These are phyloP conservation scores for Psammodynastes pulverulentus DNA, from an alignment of 2,113 vertebrate genomes.

Conservation along the genomic window DNA sequence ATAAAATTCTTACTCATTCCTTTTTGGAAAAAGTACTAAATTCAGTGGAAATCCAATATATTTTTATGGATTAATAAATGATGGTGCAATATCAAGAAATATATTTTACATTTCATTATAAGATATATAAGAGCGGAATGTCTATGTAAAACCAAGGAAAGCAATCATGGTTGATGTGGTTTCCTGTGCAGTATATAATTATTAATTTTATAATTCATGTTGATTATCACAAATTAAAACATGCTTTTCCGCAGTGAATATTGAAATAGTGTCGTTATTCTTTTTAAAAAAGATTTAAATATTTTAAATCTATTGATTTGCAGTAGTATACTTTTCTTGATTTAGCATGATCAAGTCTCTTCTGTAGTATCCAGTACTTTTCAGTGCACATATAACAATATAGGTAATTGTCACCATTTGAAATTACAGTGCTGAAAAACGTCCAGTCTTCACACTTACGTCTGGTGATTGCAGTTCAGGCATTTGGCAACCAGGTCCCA, in stretches of 20 bases:
- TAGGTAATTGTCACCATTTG: too few relatives aligned
- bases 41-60: conserved; percentile 53
- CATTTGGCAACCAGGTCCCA: too few relatives aligned
- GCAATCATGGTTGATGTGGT: conserved; percentile 38
- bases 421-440: too few relatives aligned
- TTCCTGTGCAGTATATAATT: conserved; percentile 32
- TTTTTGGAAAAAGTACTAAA: conserved; percentile 35
- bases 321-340: neutral
- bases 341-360: too few relatives aligned
- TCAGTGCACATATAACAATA: neutral
- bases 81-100: conserved; percentile 35
- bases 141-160: conserved; percentile 30
- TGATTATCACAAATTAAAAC: conserved; percentile 50
- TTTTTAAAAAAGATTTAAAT: neutral
- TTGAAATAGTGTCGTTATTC: neutral
- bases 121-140: conserved; percentile 9
- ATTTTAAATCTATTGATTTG: conserved; percentile 22
- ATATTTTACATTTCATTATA: conserved; percentile 39
- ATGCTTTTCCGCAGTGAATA: conserved; percentile 62
- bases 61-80: conserved; percentile 55
- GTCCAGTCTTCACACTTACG: too few relatives aligned
- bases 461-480: too few relatives aligned
- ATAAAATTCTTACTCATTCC: conserved; percentile 16
- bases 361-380: neutral
- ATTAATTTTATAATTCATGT: conserved; percentile 37